Evolutionary conservation across 2,797 vertebrate species (phyloP).

Genomic region (Sternarchorhynchus goeldii): DNA sequence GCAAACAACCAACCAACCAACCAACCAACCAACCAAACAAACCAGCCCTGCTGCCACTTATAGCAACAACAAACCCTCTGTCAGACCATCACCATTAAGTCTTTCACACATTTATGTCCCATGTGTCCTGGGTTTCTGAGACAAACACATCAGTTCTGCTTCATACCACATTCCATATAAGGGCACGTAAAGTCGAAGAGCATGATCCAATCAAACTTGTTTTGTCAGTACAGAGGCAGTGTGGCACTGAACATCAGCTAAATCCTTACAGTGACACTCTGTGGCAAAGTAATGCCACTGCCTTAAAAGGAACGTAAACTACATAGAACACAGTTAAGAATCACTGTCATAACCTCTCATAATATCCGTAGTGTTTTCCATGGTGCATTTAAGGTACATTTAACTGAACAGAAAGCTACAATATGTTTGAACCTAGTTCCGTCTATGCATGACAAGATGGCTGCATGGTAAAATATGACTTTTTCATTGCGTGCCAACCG

Average conservation of each 20-base stretch:
- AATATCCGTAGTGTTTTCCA: conserved; percentile 4
- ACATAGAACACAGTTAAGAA: not conserved
- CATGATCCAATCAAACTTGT: conserved; percentile 1
- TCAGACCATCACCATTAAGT: conserved; percentile 54
- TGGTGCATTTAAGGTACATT: conserved; percentile 28
- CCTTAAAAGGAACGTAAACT: not conserved
- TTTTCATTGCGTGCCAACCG: conserved; percentile 31
- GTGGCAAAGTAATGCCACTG: conserved; percentile 10
- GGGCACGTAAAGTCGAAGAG: not conserved
- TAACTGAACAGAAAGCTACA: conserved; percentile 26
- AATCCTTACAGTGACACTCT: conserved; percentile 33
- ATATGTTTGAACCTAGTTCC: conserved; percentile 26
- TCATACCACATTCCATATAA: not conserved
- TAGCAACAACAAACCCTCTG: not conserved
- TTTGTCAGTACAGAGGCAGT: not conserved
- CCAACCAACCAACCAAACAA: conserved; percentile 61
- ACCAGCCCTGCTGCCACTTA: conserved; percentile 64
- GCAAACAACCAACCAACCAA: conserved; percentile 70
- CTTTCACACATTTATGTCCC: conserved; percentile 1
- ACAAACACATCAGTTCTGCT: not conserved
- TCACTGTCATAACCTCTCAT: not conserved
- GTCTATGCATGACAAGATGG: conserved; percentile 73
- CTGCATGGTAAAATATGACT: conserved; percentile 70
- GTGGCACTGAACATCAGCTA: not conserved
- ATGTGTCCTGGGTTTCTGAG: not conserved